Percentiles rank a stretch among this genome's conserved stretches.
These are phyloP conservation scores for Drosophila suboccidentalis DNA, from an alignment of 2,888 invertebrate genomes.

Conservation along the genomic window DNA sequence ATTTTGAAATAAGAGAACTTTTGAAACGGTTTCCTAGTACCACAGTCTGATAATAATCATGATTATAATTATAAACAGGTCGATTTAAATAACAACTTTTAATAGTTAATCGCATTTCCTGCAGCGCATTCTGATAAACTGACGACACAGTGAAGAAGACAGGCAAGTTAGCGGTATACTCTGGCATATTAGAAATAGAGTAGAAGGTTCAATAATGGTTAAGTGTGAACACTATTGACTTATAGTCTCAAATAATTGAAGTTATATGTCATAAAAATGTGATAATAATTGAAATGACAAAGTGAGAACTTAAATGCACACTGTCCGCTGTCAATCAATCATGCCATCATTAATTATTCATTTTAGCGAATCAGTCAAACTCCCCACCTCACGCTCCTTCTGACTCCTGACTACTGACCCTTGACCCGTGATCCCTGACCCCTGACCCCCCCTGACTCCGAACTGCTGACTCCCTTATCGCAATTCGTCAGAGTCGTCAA, in stretches of 20 bases:
- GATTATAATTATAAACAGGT: not conserved
- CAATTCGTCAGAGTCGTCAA: not conserved
- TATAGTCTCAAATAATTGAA: constrained; percentile 5
- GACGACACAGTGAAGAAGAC: too few species aligned
- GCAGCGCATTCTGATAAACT: constrained; percentile 1
- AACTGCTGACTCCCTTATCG: not conserved
- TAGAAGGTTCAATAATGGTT: not conserved
- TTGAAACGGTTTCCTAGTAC: not conserved
- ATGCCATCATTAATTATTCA: constrained; percentile 74
- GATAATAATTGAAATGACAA: too few species aligned
- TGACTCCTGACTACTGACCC: not conserved
- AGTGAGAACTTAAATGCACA: constrained; percentile 3
- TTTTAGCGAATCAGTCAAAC: constrained; percentile 42
- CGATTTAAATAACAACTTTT: not conserved
- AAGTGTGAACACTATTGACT: constrained; percentile 8
- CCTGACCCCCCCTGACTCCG: not conserved
- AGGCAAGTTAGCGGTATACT: not conserved
- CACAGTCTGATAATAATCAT: not conserved
- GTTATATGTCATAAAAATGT: too few species aligned
- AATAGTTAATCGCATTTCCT: not conserved
- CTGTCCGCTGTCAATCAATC: constrained; percentile 63
- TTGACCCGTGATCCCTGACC: not conserved
- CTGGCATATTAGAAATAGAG: not conserved
- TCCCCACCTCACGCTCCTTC: not conserved
- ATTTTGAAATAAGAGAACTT: not conserved